A percentile compares a stretch with the other conserved stretches of the same genome.
These are phyloP conservation scores for Drosophila parabipectinata DNA, from an alignment of 1,140 invertebrate genomes.

Conservation along the genomic window DNA sequence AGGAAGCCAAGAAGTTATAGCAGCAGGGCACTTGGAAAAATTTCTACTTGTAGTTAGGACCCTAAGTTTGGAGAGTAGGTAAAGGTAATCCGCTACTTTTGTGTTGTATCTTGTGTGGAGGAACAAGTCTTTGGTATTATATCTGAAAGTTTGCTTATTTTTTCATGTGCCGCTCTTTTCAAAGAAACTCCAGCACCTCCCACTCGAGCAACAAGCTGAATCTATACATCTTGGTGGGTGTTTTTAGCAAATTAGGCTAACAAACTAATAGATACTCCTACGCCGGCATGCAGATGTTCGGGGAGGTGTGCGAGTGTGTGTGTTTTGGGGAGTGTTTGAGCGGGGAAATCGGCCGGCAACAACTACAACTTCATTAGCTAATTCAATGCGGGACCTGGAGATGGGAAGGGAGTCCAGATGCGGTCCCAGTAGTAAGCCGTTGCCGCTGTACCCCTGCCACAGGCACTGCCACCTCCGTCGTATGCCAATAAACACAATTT, in stretches of 20 bases:
- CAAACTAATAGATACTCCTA: constrained; percentile 73
- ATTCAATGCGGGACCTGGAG: constrained; percentile 53
- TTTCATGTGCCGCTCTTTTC: constrained; percentile 5
- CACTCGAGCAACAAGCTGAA: constrained; percentile 37
- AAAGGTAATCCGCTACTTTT: not conserved
- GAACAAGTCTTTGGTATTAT: too few relatives aligned
- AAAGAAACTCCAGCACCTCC: constrained; percentile 8
- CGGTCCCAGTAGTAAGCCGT: constrained; percentile 53
- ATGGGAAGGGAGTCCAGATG: constrained; percentile 1
- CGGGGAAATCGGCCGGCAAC: constrained; percentile 25
- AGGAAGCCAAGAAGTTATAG: constrained; percentile 69
- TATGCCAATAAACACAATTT: constrained; percentile 81
- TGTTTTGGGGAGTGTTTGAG: constrained; percentile 10
- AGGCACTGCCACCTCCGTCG: not conserved
- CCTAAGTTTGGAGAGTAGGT: not conserved
- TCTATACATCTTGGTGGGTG: constrained; percentile 27
- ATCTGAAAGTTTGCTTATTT: not conserved
- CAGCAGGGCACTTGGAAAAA: constrained; percentile 17
- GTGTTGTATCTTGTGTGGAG: too few relatives aligned
- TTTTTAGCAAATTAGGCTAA: constrained; percentile 77
- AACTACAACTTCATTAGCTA: constrained; percentile 80
- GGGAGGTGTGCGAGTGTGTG: constrained; percentile 11
- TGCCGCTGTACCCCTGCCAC: not conserved
- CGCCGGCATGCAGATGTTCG: constrained; percentile 27
- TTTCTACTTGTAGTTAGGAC: not conserved